Conservation (phyloP, 1,140 invertebrate species). For the Nymphalis io region DNA sequence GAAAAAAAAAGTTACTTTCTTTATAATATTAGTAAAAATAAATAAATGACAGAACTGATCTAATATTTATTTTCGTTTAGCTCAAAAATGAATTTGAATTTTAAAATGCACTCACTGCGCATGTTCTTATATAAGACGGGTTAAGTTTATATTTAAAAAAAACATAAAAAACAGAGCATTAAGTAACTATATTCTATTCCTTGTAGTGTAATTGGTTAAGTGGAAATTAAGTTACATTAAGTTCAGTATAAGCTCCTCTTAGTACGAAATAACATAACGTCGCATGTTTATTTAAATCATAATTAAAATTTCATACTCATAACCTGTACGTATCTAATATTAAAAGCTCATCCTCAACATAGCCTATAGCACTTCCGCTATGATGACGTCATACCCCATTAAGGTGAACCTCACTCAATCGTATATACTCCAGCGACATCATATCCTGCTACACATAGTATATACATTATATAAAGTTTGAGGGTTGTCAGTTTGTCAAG, state of each 20-base stretch:
- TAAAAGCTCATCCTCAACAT: conserved; percentile 6
- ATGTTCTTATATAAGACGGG: no score
- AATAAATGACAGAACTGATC: no score
- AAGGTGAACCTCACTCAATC: conserved; percentile 2
- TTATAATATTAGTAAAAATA: no score
- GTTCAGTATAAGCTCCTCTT: neutral
- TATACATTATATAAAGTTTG: neutral
- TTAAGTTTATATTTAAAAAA: no score
- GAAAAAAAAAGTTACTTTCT: no score
- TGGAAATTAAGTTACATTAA: no score
- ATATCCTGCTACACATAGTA: neutral
- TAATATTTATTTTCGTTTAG: no score
- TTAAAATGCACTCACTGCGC: no score
- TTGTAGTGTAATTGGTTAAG: neutral
- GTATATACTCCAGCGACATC: conserved; percentile 8
- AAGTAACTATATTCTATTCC: no score
- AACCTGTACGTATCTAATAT: conserved; percentile 1
- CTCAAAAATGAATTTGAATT: no score
- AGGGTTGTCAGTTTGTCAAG: conserved; percentile 3
- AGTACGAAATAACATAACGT: neutral
- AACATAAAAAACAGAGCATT: no score
- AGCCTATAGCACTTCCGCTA: conserved; percentile 8
- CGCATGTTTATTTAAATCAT: neutral
- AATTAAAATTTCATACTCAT: conserved; percentile 4
- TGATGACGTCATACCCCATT: conserved; percentile 6